Percentiles rank a stretch among this genome's conserved stretches.
Conservation (phyloP, 1,140 invertebrate species). For the Drosophila micromelanica region DNA sequence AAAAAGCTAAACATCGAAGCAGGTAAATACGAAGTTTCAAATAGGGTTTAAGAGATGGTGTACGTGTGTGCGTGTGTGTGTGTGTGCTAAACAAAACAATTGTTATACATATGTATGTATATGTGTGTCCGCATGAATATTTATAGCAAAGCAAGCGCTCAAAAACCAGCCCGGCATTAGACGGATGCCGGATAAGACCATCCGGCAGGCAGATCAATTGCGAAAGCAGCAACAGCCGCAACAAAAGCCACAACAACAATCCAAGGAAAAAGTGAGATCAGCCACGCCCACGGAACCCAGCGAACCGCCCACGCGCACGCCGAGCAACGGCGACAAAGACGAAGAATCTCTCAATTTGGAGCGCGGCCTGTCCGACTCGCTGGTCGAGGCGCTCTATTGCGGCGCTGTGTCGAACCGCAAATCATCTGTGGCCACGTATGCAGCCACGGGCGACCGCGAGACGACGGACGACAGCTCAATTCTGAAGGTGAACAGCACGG, state of each 20-base stretch:
- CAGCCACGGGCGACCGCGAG: conserved; percentile 39
- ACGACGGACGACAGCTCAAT: conserved; percentile 64
- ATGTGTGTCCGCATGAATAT: conserved; percentile 36
- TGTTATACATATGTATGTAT: conserved; percentile 39
- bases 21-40: conserved; percentile 47
- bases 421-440: conserved; percentile 47
- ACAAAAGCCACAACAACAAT: conserved; percentile 50
- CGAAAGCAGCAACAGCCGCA: conserved; percentile 58
- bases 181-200: conserved; percentile 77
- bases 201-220: conserved; percentile 65
- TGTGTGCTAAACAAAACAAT: conserved; percentile 61
- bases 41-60: not conserved
- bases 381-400: conserved; percentile 73
- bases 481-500: conserved; percentile 55
- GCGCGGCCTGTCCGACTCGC: conserved; percentile 64
- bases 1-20: conserved; percentile 42
- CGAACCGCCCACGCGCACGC: conserved; percentile 41
- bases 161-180: conserved; percentile 73
- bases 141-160: conserved; percentile 62
- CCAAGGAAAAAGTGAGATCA: conserved; percentile 48
- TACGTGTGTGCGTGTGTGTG: conserved; percentile 16
- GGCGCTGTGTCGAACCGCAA: conserved; percentile 40
- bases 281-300: conserved; percentile 41
- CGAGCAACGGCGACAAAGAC: conserved; percentile 22
- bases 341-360: conserved; percentile 67